phyloP scores from a whole-genome alignment of 2,888 invertebrate genomes.

The Tholera decimalis region DNA sequence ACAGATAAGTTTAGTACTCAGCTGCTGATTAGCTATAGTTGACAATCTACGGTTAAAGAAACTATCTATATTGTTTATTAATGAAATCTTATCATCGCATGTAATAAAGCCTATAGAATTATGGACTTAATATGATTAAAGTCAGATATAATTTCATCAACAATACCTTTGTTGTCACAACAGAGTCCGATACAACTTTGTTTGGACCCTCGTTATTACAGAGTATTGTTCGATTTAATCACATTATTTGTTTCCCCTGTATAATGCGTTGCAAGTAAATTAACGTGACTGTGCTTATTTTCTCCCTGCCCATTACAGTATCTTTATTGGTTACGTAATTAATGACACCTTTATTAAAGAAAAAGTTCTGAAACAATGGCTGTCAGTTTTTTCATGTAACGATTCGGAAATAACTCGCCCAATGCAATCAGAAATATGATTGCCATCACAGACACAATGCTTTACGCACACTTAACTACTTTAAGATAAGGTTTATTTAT shows the following conservation, averaged over 20 bases:
- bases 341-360: conserved; percentile 10
- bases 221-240: conserved; percentile 54
- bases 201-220: conserved; percentile 40
- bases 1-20: too few relatives aligned
- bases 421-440: too few relatives aligned
- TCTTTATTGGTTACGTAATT: conserved; percentile 6
- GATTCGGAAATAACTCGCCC: too few relatives aligned
- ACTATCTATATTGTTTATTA: background rate
- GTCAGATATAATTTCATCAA: conserved; percentile 49
- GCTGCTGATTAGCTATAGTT: too few relatives aligned
- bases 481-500: too few relatives aligned
- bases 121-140: conserved; percentile 38
- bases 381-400: too few relatives aligned
- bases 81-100: background rate
- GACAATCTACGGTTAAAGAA: background rate
- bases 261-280: conserved; percentile 23
- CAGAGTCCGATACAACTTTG: conserved; percentile 42
- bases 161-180: conserved; percentile 51
- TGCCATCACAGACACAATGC: too few relatives aligned
- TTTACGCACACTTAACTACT: too few relatives aligned
- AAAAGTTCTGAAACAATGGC: too few relatives aligned
- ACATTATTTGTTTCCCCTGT: conserved; percentile 43
- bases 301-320: background rate
- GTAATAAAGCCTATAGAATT: conserved; percentile 9
- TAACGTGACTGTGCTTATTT: conserved; percentile 15